A percentile compares a stretch with the other conserved stretches of the same genome.
Conservation (phyloP, 2,888 invertebrate genomes). For the Podotricha telesiphe region DNA sequence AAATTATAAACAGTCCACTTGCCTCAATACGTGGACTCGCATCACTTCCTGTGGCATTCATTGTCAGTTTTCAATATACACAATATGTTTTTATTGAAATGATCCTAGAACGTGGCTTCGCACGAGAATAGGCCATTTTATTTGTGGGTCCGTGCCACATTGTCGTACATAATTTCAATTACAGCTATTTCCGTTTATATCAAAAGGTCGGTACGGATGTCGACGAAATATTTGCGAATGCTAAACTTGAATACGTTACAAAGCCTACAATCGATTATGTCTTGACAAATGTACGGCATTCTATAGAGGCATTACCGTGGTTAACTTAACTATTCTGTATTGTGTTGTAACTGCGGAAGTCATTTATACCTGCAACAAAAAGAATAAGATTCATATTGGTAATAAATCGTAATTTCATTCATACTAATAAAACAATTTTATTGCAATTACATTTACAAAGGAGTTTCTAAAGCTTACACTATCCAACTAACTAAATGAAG, state of each 20-base stretch:
- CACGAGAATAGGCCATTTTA: conserved; percentile 71
- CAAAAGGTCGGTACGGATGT: conserved; percentile 66
- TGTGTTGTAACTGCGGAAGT: conserved; percentile 35
- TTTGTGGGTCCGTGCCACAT: conserved; percentile 73
- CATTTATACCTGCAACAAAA: conserved; percentile 70
- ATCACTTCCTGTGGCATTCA: conserved; percentile 79
- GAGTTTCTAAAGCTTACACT: not conserved
- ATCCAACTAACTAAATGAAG: not conserved
- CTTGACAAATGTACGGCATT: conserved; percentile 66
- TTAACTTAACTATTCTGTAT: conserved; percentile 49
- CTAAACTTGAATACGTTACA: conserved; percentile 52
- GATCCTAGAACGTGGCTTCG: conserved; percentile 73
- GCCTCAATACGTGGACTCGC: conserved; percentile 74
- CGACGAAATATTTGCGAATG: conserved; percentile 62
- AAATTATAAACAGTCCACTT: conserved; percentile 84
- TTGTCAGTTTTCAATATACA: conserved; percentile 81
- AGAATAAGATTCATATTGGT: conserved; percentile 53
- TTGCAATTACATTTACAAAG: not conserved
- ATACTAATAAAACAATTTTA: not conserved
- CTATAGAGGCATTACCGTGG: conserved; percentile 45
- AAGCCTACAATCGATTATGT: conserved; percentile 50
- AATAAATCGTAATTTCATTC: conserved; percentile 19
- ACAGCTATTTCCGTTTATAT: conserved; percentile 73
- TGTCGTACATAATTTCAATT: conserved; percentile 73
- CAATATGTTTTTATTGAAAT: conserved; percentile 82